Percentiles rank a stretch among this genome's conserved stretches.
Evolutionary conservation across 2,888 invertebrate genomes (phyloP).

Genomic region (Eubasilissa splendida): DNA sequence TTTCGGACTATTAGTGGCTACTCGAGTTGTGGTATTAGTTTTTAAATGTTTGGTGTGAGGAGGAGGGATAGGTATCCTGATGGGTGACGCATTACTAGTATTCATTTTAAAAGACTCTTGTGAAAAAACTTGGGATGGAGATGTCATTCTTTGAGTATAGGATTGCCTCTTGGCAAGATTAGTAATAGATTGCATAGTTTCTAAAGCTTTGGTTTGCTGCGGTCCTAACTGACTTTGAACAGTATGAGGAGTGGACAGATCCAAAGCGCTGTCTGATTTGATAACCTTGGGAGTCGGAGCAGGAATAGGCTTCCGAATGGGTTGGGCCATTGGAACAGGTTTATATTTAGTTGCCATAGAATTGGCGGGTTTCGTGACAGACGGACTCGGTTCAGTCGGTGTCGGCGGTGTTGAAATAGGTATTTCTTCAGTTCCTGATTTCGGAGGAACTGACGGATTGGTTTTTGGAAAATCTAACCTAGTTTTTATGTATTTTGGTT

Average conservation of each 20-base stretch:
- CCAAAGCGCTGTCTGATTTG: conserved; percentile 65
- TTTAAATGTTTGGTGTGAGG: conserved; percentile 62
- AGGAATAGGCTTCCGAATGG: conserved; percentile 62
- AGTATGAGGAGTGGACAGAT: conserved; percentile 70
- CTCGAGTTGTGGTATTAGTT: conserved; percentile 38
- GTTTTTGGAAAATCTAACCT: conserved; percentile 70
- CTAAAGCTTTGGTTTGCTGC: conserved; percentile 69
- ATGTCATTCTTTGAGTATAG: conserved; percentile 65
- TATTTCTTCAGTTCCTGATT: conserved; percentile 61
- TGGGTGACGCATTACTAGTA: conserved; percentile 60
- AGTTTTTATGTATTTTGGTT: conserved; percentile 67
- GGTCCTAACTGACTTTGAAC: conserved; percentile 67
- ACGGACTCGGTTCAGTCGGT: not conserved
- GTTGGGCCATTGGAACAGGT: conserved; percentile 57
- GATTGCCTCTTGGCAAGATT: conserved; percentile 71
- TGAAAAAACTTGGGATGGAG: conserved; percentile 62
- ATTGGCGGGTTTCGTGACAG: not conserved
- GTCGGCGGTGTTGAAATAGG: conserved; percentile 46
- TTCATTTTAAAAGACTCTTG: conserved; percentile 59
- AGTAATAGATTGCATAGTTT: conserved; percentile 72
- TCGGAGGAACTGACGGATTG: conserved; percentile 49
- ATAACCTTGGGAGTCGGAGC: conserved; percentile 50
- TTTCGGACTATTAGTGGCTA: conserved; percentile 49
- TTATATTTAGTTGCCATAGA: conserved; percentile 63
- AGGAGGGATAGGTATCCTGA: conserved; percentile 66